phyloP scores from a whole-genome alignment of 2,888 invertebrate species.

The Ophion ventricosus region DNA sequence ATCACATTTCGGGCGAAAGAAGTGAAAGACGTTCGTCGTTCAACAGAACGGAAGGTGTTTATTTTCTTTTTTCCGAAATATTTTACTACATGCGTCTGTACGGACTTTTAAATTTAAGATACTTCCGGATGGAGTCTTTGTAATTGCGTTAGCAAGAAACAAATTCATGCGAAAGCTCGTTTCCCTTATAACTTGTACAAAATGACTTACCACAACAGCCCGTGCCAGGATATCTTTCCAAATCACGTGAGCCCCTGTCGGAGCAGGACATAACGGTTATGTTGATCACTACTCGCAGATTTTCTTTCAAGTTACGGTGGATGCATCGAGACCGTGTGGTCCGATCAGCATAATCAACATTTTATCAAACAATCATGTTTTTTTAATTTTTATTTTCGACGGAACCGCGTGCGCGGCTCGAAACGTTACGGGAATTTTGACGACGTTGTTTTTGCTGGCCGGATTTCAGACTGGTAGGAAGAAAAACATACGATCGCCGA shows the following conservation, averaged over 20 bases:
- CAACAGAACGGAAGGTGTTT: no score
- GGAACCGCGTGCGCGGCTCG: neutral
- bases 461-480: neutral
- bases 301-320: conserved; percentile 26
- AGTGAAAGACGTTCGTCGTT: no score
- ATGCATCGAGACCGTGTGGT: conserved; percentile 61
- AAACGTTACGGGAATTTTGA: neutral
- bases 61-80: no score
- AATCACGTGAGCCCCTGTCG: conserved; percentile 60
- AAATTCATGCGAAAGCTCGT: no score
- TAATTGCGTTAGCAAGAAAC: neutral
- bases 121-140: neutral
- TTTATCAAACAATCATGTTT: conserved; percentile 34
- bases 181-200: neutral
- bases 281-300: conserved; percentile 4
- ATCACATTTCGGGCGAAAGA: no score
- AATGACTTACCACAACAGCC: conserved; percentile 73
- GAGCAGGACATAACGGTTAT: conserved; percentile 72
- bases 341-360: conserved; percentile 55
- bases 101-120: neutral
- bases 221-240: conserved; percentile 66
- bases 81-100: neutral
- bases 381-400: neutral
- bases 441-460: neutral
- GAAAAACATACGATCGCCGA: neutral